Percentiles rank a stretch among this genome's conserved stretches.
Evolutionary conservation across 2,113 vertebrate genomes (phyloP).

Genomic region (Petaurus breviceps): DNA sequence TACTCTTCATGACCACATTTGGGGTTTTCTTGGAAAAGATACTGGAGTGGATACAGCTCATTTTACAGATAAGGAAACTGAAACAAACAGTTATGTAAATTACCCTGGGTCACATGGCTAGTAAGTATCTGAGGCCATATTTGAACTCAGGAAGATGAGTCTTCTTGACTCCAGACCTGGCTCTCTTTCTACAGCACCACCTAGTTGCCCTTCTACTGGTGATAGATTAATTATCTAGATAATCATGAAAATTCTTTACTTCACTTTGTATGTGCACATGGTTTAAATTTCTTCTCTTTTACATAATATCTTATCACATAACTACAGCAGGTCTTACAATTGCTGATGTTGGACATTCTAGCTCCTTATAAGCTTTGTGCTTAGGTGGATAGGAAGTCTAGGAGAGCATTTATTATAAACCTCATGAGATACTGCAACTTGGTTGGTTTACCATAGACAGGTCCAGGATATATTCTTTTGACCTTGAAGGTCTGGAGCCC

Average conservation of each 20-base stretch:
- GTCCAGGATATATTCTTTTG: neutral
- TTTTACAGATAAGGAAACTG: no score
- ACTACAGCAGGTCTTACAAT: neutral
- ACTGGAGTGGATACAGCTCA: no score
- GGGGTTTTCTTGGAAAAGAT: no score
- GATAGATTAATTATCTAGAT: slow-evolving; percentile 17
- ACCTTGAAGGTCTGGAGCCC: neutral
- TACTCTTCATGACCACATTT: no score
- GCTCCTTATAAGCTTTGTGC: neutral
- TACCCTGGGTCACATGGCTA: no score
- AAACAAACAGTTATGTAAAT: no score
- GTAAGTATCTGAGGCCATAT: no score
- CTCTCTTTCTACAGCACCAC: no score
- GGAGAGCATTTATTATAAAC: neutral
- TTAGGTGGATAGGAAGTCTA: slow-evolving; percentile 8
- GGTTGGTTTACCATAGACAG: neutral
- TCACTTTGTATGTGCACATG: neutral
- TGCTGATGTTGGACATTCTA: neutral
- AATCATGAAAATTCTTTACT: neutral
- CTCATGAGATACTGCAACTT: neutral
- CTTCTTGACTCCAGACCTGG: no score
- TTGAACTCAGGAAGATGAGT: no score
- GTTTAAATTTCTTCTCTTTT: slow-evolving; percentile 21
- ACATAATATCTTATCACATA: neutral
- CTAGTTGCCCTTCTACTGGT: no score